phyloP scores from a whole-genome alignment of 2,888 invertebrate species.

The Coronaproctus castanopsis region DNA sequence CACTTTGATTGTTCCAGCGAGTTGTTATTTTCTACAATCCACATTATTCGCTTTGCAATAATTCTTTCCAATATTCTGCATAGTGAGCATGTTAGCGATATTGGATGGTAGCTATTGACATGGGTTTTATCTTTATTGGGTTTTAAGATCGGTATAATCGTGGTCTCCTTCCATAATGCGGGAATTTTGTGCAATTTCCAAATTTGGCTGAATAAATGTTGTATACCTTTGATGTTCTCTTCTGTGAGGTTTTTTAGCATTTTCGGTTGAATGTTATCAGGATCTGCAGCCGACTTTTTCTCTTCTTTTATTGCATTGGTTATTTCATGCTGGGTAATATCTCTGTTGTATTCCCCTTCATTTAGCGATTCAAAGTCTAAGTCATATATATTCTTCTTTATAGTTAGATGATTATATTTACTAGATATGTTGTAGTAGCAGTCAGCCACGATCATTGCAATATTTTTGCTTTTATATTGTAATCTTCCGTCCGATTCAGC shows the following conservation, averaged over 20 bases:
- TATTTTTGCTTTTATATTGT: neutral
- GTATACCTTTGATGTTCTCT: neutral
- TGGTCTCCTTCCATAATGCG: too few species aligned
- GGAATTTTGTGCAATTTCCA: neutral
- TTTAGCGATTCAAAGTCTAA: too few species aligned
- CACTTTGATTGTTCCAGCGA: too few species aligned
- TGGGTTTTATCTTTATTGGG: too few species aligned
- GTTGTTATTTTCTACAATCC: too few species aligned
- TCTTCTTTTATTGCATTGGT: neutral
- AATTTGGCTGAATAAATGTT: neutral
- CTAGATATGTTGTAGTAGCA: neutral
- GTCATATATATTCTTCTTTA: neutral
- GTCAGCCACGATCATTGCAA: neutral
- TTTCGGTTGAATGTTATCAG: neutral
- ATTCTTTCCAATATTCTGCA: too few species aligned
- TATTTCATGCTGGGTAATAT: neutral
- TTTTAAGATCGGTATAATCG: too few species aligned
- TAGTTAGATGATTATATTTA: neutral
- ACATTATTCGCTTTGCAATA: too few species aligned
- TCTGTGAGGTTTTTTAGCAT: neutral
- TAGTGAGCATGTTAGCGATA: too few species aligned
- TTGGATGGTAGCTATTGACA: too few species aligned
- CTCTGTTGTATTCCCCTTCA: too few species aligned
- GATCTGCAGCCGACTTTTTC: neutral
- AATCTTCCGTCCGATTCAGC: neutral